Percentiles rank a stretch among this genome's conserved stretches.
Conservation (phyloP, 2,113 vertebrate species). For the Caretta caretta region DNA sequence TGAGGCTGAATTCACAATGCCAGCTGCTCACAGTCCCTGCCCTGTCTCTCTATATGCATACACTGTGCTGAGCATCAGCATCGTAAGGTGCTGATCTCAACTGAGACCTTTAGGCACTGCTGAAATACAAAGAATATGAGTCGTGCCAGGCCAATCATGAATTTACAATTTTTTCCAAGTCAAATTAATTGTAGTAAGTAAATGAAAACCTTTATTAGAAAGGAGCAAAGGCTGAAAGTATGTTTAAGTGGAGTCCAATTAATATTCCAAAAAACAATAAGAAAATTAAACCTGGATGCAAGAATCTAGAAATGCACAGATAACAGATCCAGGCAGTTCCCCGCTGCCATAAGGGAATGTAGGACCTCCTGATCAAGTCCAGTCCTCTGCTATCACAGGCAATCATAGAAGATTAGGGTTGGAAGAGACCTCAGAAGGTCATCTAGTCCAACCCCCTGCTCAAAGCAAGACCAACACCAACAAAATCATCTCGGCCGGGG, state of each 20-base stretch:
- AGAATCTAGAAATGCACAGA: not conserved
- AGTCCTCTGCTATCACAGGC: not conserved
- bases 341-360: not conserved
- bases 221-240: not conserved
- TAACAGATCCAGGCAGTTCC: not conserved
- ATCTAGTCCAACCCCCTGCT: too few species aligned
- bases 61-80: not conserved
- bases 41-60: not conserved
- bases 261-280: not conserved
- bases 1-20: not conserved
- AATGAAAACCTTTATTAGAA: not conserved
- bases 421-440: too few species aligned
- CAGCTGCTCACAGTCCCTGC: not conserved
- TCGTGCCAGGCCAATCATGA: not conserved
- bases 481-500: too few species aligned
- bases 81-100: not conserved
- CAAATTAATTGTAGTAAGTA: not conserved
- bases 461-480: too few species aligned
- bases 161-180: not conserved
- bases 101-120: not conserved
- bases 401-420: not conserved
- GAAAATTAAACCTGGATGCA: not conserved
- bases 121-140: not conserved
- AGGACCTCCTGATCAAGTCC: not conserved
- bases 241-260: not conserved